These are phyloP conservation scores for Cephus runcator DNA, from an alignment of 2,888 invertebrate genomes.

Conservation along the genomic window DNA sequence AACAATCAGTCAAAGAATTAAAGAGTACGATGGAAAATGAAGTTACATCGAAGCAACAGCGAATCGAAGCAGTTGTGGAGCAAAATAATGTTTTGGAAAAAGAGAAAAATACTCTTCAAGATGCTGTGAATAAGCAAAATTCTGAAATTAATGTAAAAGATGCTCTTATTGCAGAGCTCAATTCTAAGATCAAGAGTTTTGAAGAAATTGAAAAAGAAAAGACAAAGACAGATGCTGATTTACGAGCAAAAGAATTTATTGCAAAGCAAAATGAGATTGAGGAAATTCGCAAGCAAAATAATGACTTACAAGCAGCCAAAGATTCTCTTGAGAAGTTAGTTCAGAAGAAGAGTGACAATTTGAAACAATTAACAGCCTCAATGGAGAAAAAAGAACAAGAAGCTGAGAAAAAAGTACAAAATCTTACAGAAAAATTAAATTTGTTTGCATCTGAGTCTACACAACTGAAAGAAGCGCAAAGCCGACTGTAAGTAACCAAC, in stretches of 20 bases:
- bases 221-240: slow-evolving; percentile 33
- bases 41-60: slow-evolving; percentile 29
- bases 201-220: slow-evolving; percentile 63
- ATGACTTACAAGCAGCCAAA: slow-evolving; percentile 59
- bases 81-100: slow-evolving; percentile 47
- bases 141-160: slow-evolving; percentile 67
- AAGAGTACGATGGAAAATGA: slow-evolving; percentile 31
- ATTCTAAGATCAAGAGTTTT: slow-evolving; percentile 65
- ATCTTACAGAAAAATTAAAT: slow-evolving; percentile 49
- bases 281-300: slow-evolving; percentile 40
- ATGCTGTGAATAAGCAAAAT: slow-evolving; percentile 62
- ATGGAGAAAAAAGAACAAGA: slow-evolving; percentile 47
- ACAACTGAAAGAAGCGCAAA: slow-evolving; percentile 46
- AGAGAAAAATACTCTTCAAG: slow-evolving; percentile 62
- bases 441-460: slow-evolving; percentile 36
- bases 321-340: slow-evolving; percentile 67
- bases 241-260: slow-evolving; percentile 47
- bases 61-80: slow-evolving; percentile 21
- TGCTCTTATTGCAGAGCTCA: slow-evolving; percentile 67
- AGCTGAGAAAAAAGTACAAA: slow-evolving; percentile 40
- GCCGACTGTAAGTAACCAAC: slow-evolving; percentile 40
- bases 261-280: slow-evolving; percentile 42
- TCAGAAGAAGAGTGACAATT: slow-evolving; percentile 58
- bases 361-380: slow-evolving; percentile 36
- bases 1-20: slow-evolving; percentile 35